Evolutionary conservation across 2,113 vertebrate species (phyloP).

Genomic region (Nerophis lumbriciformis): DNA sequence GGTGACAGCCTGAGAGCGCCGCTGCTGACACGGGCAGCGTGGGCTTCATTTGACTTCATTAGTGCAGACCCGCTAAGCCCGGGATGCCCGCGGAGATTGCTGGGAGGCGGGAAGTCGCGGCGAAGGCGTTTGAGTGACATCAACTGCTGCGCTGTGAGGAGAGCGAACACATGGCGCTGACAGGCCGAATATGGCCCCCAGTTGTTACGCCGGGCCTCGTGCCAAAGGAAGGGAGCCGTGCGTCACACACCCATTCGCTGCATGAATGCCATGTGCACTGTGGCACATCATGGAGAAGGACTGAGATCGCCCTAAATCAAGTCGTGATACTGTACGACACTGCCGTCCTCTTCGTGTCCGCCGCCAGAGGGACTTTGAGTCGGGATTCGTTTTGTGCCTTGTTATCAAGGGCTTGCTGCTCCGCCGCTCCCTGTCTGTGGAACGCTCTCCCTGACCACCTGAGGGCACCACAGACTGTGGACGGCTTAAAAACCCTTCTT

Average conservation of each 20-base stretch:
- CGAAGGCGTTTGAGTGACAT: conserved; percentile 60
- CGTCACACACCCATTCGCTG: conserved; percentile 66
- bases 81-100: conserved; percentile 60
- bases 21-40: conserved; percentile 58
- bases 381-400: conserved; percentile 14
- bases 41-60: conserved; percentile 79
- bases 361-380: conserved; percentile 29
- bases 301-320: conserved; percentile 45
- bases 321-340: conserved; percentile 42
- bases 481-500: too few relatives aligned
- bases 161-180: conserved; percentile 76
- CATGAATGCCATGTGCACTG: conserved; percentile 48
- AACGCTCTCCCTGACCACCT: too few relatives aligned
- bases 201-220: conserved; percentile 66
- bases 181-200: conserved; percentile 73
- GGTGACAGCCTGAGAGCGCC: conserved; percentile 40
- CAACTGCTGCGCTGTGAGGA: conserved; percentile 69
- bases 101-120: conserved; percentile 50
- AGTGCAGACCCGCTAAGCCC: conserved; percentile 67
- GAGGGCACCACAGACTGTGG: too few relatives aligned
- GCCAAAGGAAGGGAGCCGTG: conserved; percentile 71
- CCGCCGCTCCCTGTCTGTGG: too few relatives aligned
- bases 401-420: neutral
- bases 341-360: conserved; percentile 41
- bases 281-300: conserved; percentile 44